Percentiles rank a stretch among this genome's conserved stretches.
These are phyloP conservation scores for Agriopis leucophaearia DNA, from an alignment of 2,888 invertebrate species.

Conservation along the genomic window DNA sequence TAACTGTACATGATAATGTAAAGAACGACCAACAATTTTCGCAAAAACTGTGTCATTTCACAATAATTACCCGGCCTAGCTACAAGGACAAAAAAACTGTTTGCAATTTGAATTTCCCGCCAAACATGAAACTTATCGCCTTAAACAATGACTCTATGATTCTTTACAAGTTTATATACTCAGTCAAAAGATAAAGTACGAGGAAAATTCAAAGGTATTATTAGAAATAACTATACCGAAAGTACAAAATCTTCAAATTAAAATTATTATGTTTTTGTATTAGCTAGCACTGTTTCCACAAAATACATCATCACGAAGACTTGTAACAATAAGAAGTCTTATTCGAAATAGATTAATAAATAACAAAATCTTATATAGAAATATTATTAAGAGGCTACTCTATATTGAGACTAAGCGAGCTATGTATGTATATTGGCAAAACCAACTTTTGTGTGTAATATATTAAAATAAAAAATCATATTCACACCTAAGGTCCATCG, in stretches of 20 bases:
- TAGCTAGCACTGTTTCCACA: conserved; percentile 60
- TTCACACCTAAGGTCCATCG: conserved; percentile 5
- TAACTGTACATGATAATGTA: too few species aligned
- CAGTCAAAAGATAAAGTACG: conserved; percentile 40
- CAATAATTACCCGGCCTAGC: not conserved
- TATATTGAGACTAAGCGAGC: conserved; percentile 79
- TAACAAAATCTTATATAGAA: conserved; percentile 81
- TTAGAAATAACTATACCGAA: conserved; percentile 42
- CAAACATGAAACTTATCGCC: conserved; percentile 14
- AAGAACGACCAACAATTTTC: too few species aligned
- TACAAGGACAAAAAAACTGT: too few species aligned
- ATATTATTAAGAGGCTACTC: conserved; percentile 66
- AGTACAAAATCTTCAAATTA: conserved; percentile 43
- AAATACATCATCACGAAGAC: conserved; percentile 73
- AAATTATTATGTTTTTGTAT: conserved; percentile 28
- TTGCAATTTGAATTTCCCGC: too few species aligned
- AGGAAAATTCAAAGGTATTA: conserved; percentile 22
- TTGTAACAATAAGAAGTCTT: conserved; percentile 78
- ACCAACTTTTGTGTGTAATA: conserved; percentile 45
- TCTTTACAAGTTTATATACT: conserved; percentile 25
- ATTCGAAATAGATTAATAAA: conserved; percentile 82
- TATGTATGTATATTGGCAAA: conserved; percentile 72
- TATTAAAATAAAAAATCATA: conserved; percentile 3
- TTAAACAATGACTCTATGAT: conserved; percentile 60
- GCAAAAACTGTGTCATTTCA: too few species aligned